Percentiles rank a stretch among this genome's conserved stretches.
phyloP scores from a whole-genome alignment of 2,888 invertebrate species.

The Melinaea marsaeus region DNA sequence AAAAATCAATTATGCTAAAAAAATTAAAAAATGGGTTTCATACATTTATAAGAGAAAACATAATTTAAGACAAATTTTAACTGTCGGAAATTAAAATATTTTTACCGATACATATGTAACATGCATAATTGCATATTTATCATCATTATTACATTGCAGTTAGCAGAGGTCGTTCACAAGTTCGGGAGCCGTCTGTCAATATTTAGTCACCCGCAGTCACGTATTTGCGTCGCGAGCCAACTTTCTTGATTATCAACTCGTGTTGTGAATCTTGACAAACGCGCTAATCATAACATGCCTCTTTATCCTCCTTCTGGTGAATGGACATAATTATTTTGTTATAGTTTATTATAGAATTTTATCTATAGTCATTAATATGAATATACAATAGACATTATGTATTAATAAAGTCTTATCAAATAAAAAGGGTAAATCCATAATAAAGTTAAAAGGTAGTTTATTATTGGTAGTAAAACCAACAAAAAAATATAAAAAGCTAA shows the following conservation, averaged over 20 bases:
- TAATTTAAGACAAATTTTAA: no score
- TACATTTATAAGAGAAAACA: neutral
- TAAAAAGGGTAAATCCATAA: no score
- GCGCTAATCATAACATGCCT: constrained; percentile 33
- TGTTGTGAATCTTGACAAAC: constrained; percentile 53
- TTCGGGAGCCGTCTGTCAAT: constrained; percentile 14
- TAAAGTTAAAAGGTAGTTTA: no score
- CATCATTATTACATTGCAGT: constrained; percentile 1
- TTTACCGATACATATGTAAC: no score
- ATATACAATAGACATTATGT: no score
- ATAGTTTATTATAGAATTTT: neutral
- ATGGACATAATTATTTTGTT: neutral
- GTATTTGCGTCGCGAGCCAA: constrained; percentile 62
- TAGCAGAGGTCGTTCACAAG: neutral
- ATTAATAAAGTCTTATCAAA: no score
- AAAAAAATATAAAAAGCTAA: no score
- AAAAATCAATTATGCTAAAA: neutral
- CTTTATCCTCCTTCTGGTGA: constrained; percentile 18
- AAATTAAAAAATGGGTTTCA: neutral
- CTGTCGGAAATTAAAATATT: no score
- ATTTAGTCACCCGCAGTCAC: constrained; percentile 39
- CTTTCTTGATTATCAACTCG: constrained; percentile 72
- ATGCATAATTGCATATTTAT: neutral
- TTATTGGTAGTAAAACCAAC: no score
- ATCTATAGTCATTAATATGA: no score